Evolutionary conservation across 2,888 invertebrate species (phyloP), one percentile per base, ranked within the genome.

Genomic region (Linnaemya tessellans): DNA sequence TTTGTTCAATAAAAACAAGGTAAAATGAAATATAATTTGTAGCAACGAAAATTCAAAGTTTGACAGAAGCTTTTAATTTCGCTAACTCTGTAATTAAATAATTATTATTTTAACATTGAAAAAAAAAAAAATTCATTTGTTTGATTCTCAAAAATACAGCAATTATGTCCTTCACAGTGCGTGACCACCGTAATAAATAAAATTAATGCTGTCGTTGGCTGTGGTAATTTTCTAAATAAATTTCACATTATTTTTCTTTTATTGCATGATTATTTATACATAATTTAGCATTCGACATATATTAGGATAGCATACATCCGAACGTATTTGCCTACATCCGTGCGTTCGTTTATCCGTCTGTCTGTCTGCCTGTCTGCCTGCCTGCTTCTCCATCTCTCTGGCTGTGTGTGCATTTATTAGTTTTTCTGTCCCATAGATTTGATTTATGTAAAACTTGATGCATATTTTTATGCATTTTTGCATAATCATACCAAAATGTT

Each of bases 401-500:
- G 62, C 60, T 68, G 46, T 51, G 51, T n/a, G n/a, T 15, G 30
- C 62, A 71, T 49, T 49, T 35, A 49, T 46, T 20, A 51, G 65
- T 41, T 60, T 78, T 54, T 75, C 70, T 75, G 75, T 56, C 43
- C 68, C 49, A 68, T 78, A 78, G 46, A 67, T 67, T 67, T 84
- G 75, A 84, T 80, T 84, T 84, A 80, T 77, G 67, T 65, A 62
- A 82, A 62, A 68, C 18, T 49, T 25, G 38, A 60, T 68, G 68
- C 78, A 68, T 70, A 58, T 58, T 65, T 56, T 56, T 41, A 20
- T 46, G 25, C 13, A 68, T 62, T 73, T 84, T 85, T 85, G 79
- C 82, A 85, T 85, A 85, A 85, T 85, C 85, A 85, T 79, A 71
- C 38, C 60, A 75, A 81, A 79, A 82, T 51, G 85, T 75, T 82